These are phyloP conservation scores for Haliclystus octoradiatus DNA, from an alignment of 30 jellyfish, hydroid and myxozoan genomes.

Conservation along the genomic window DNA sequence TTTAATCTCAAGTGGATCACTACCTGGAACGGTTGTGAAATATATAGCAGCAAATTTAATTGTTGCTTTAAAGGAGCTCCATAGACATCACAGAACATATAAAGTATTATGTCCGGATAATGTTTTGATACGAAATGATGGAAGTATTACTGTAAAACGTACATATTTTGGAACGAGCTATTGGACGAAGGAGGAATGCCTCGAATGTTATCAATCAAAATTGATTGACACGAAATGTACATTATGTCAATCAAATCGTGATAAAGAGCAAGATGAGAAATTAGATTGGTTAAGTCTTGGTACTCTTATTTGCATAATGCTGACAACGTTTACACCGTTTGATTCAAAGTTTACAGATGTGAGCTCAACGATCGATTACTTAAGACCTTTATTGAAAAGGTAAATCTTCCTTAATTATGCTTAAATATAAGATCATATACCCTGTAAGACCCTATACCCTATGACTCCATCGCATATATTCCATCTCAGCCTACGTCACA, in stretches of 20 bases:
- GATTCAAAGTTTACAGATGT: too few species aligned
- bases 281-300: slow-evolving; percentile 42
- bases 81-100: slow-evolving; percentile 20
- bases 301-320: slow-evolving; percentile 11
- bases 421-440: too few species aligned
- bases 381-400: too few species aligned
- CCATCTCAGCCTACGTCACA: too few species aligned
- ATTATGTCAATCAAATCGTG: slow-evolving; percentile 8
- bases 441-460: too few species aligned
- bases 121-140: too few species aligned
- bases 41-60: slow-evolving; percentile 32
- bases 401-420: too few species aligned
- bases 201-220: slow-evolving; percentile 28
- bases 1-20: slow-evolving; percentile 6
- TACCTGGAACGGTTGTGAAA: slow-evolving; percentile 14
- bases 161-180: slow-evolving; percentile 1
- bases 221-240: not conserved
- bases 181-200: slow-evolving; percentile 33
- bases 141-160: not conserved
- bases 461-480: too few species aligned
- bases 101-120: slow-evolving; percentile 17
- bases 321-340: slow-evolving; percentile 1
- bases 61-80: slow-evolving; percentile 41
- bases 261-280: slow-evolving; percentile 14
- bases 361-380: too few species aligned